phyloP scores from a whole-genome alignment of 2,797 vertebrate species.

The Falco columbarius region DNA sequence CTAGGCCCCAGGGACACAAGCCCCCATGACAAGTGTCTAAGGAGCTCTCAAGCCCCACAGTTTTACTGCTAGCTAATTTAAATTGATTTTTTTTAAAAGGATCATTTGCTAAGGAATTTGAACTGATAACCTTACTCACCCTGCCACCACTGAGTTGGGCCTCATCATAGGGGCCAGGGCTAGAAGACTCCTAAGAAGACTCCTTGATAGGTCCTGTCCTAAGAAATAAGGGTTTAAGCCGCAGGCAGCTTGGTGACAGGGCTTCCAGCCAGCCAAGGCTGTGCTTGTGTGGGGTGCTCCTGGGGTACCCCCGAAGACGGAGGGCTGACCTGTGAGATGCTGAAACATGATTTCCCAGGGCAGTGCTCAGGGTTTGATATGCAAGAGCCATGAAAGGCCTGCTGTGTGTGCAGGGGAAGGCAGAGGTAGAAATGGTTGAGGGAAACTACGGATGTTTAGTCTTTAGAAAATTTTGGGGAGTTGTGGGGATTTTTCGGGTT shows the following conservation, averaged over 20 bases:
- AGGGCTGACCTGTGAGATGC: not conserved
- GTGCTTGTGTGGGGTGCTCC: fast-evolving
- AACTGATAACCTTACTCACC: not conserved
- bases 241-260: not conserved
- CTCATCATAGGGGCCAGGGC: not conserved
- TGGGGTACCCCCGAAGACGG: not conserved
- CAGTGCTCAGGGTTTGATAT: not conserved
- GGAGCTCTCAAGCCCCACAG: not conserved
- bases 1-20: not conserved
- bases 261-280: not conserved
- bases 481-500: not conserved
- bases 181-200: not conserved
- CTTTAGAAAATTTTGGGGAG: not conserved
- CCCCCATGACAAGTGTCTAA: not conserved
- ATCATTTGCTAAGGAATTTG: not conserved
- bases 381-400: not conserved
- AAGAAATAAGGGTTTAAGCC: not conserved
- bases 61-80: not conserved
- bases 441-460: not conserved
- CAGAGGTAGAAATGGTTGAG: not conserved
- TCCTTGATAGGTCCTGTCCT: not conserved
- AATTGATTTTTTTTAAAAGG: not conserved
- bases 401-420: not conserved
- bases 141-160: not conserved
- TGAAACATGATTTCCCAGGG: not conserved